Conservation (phyloP, 2,888 invertebrate genomes). For the Eupithecia centaureata region DNA sequence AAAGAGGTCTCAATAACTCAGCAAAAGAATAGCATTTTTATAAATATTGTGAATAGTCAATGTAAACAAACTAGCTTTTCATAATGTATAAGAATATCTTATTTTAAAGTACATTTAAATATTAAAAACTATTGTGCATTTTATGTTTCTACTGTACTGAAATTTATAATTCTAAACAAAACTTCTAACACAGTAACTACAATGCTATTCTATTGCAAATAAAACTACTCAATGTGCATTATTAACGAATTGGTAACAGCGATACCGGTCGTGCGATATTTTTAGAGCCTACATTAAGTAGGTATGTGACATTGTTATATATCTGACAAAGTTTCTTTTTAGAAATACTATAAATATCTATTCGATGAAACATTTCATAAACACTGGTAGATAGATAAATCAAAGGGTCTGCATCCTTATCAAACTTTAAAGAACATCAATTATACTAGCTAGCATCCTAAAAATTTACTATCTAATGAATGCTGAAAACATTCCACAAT, state of each 20-base stretch:
- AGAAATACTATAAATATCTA: constrained; percentile 50
- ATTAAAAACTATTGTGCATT: constrained; percentile 9
- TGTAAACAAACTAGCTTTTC: background rate
- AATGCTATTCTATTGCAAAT: constrained; percentile 46
- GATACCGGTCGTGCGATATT: constrained; percentile 51
- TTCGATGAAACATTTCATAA: constrained; percentile 46
- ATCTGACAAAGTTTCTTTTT: constrained; percentile 47
- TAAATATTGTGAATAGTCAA: constrained; percentile 14
- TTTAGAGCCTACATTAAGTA: constrained; percentile 39
- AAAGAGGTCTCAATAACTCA: constrained; percentile 40
- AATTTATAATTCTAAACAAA: background rate
- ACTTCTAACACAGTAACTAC: constrained; percentile 6
- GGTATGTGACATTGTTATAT: constrained; percentile 39
- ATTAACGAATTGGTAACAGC: constrained; percentile 65
- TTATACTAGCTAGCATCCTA: constrained; percentile 83
- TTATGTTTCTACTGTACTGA: constrained; percentile 10
- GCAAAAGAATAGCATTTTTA: constrained; percentile 46
- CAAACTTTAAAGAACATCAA: constrained; percentile 67
- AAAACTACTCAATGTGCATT: constrained; percentile 69
- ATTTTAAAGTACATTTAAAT: background rate
- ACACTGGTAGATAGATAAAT: constrained; percentile 43
- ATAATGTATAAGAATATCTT: background rate
- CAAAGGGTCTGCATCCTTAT: constrained; percentile 43
- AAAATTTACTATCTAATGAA: constrained; percentile 83
- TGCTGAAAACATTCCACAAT: constrained; percentile 73